Percentiles rank a stretch among this genome's conserved stretches.
These are phyloP conservation scores for Himalopsyche tibetana DNA, from an alignment of 2,888 invertebrate genomes.

Conservation along the genomic window DNA sequence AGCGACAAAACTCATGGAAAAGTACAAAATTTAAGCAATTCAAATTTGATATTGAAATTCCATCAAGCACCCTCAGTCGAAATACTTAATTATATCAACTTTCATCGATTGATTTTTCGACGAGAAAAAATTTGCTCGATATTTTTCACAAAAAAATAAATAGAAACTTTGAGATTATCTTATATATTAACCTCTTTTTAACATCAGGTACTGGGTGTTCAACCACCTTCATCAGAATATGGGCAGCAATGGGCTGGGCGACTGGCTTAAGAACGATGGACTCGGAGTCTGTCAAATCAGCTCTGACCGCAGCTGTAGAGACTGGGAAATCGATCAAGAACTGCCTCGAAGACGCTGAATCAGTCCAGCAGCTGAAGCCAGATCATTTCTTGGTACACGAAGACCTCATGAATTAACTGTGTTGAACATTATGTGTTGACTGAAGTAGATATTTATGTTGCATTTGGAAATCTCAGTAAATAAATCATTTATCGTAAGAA, in stretches of 20 bases:
- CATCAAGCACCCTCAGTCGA: too few relatives aligned
- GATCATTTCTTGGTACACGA: slow-evolving; percentile 75
- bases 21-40: too few relatives aligned
- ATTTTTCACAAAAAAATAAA: neutral
- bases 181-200: neutral
- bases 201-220: slow-evolving; percentile 78
- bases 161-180: neutral
- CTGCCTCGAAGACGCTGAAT: slow-evolving; percentile 77
- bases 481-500: too few relatives aligned
- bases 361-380: slow-evolving; percentile 71
- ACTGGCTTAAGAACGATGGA: slow-evolving; percentile 81
- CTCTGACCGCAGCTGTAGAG: slow-evolving; percentile 78
- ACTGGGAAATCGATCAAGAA: slow-evolving; percentile 77
- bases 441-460: neutral
- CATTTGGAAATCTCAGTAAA: slow-evolving; percentile 6
- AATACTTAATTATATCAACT: too few relatives aligned
- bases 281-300: slow-evolving; percentile 79
- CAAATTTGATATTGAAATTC: too few relatives aligned
- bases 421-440: neutral
- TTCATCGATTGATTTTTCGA: too few relatives aligned
- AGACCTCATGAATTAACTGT: slow-evolving; percentile 59
- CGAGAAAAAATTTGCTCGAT: neutral
- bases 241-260: slow-evolving; percentile 82
- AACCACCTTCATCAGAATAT: slow-evolving; percentile 82
- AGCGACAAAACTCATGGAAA: too few relatives aligned